A percentile compares a stretch with the other conserved stretches of the same genome.
Conservation (phyloP, 2,113 vertebrate genomes). For the Tychaedon coryphoeus region DNA sequence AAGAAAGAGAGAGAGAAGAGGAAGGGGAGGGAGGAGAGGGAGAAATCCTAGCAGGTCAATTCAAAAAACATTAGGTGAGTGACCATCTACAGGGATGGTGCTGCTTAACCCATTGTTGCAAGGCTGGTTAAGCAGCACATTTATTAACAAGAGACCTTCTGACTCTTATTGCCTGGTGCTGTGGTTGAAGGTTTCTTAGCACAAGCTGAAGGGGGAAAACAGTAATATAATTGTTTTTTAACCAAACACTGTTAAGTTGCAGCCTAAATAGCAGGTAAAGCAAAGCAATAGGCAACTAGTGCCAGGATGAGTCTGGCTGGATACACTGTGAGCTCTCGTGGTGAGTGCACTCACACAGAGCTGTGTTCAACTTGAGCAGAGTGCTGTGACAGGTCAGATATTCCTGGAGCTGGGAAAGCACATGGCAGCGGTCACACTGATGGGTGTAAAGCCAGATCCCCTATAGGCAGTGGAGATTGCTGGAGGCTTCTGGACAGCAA, state of each 20-base stretch:
- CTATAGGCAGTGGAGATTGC: neutral
- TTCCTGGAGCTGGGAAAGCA: neutral
- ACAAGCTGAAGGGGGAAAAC: neutral
- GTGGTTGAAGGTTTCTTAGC: constrained; percentile 38
- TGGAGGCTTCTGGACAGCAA: neutral
- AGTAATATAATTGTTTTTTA: constrained; percentile 37
- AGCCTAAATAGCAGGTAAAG: neutral
- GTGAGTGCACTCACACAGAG: neutral
- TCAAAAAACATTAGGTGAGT: constrained; percentile 44
- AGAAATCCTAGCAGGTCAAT: constrained; percentile 62
- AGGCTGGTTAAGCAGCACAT: constrained; percentile 38
- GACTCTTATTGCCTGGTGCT: constrained; percentile 9
- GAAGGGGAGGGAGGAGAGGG: constrained; percentile 17
- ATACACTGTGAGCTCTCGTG: neutral
- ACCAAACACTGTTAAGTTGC: constrained; percentile 14
- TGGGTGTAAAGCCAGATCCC: neutral
- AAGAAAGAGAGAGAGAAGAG: constrained; percentile 50
- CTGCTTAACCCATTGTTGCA: constrained; percentile 53
- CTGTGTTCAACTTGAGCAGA: neutral
- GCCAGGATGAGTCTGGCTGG: constrained; percentile 23
- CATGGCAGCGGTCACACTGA: neutral
- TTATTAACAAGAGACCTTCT: constrained; percentile 5
- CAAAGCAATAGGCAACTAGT: neutral
- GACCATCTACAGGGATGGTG: constrained; percentile 50
- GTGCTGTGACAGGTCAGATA: neutral